Evolutionary conservation across 2,113 vertebrate species (phyloP), one percentile per base, ranked within the genome.

Genomic region (Lipophrys pholis): DNA sequence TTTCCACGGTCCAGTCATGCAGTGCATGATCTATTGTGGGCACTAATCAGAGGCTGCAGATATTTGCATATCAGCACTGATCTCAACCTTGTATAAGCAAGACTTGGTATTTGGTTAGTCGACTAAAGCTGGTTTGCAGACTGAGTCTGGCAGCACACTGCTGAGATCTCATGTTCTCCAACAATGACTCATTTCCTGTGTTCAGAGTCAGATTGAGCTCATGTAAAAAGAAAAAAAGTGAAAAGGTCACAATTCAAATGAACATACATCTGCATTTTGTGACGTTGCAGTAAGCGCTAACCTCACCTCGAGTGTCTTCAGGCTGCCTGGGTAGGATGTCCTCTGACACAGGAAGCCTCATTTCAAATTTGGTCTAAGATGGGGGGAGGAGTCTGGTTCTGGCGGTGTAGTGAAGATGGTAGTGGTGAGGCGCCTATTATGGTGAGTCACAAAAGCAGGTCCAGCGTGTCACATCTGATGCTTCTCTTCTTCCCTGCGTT

Each of bases 141-240:
- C 14, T 4, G 6, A 52, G 49, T 46, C 6, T 71, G 61, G 56
- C 66, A 73, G 39, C 73, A 54, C 17, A 10, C 52, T 60, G 68
- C 67, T 73, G 59, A 48, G 64, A 54, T 75, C 65, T 79, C 68
- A 69, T 11, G 69, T 78, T 43, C 53, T 86, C 46, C 43, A 30
- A 57, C 76, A 82, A 83, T 89, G 85, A 89, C 76, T 88, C 62
- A 87, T 74, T 85, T 92, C 89, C 85, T 80, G 80, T 65, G 74
- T 69, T 76, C n/a, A 6, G 42, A 78, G 87, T 48, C 35, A 74
- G 39, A 57, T 64, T 62, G 59, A 75, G 51, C 82, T 71, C 56
- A 59, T 14, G 35, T 69, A 1, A 65, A 78, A 77, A 51, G 57
- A 3, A 59, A n/a, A 35, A n/a, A 51, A 39, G 8, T 52, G 42